phyloP scores from a whole-genome alignment of 1,140 invertebrate genomes.

The Sycophila sp. region DNA sequence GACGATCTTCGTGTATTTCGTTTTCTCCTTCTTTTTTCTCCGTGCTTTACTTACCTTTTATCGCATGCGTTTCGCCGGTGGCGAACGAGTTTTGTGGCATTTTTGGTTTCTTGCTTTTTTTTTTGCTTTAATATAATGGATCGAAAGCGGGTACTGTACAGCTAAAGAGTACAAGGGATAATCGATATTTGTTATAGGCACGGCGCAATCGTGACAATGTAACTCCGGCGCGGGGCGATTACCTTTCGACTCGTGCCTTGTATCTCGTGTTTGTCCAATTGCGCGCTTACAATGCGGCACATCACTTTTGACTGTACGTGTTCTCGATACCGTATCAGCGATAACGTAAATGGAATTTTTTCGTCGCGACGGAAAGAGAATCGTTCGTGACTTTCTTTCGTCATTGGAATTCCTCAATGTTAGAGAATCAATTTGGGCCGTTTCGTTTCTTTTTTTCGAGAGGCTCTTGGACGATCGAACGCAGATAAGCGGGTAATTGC shows the following conservation, averaged over 20 bases:
- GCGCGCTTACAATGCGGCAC: conserved; percentile 28
- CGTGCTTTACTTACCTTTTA: background rate
- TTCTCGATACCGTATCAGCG: background rate
- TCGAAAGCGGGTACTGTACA: too few relatives aligned
- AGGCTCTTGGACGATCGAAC: too few relatives aligned
- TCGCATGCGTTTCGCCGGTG: conserved; percentile 4
- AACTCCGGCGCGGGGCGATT: background rate
- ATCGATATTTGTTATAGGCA: too few relatives aligned
- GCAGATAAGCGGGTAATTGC: too few relatives aligned
- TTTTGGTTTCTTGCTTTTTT: too few relatives aligned
- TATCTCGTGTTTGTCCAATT: conserved; percentile 25
- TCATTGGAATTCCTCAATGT: too few relatives aligned
- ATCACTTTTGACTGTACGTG: conserved; percentile 8
- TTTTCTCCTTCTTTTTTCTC: background rate
- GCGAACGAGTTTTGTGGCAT: background rate
- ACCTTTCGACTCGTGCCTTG: background rate
- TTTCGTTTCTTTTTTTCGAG: too few relatives aligned
- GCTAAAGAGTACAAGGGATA: too few relatives aligned
- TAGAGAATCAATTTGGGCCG: too few relatives aligned
- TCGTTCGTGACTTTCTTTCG: too few relatives aligned
- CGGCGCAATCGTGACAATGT: background rate
- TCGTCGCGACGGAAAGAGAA: background rate
- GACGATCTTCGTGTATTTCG: background rate
- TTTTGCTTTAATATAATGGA: too few relatives aligned
- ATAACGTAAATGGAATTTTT: conserved; percentile 3